Conservation (phyloP, 1,140 invertebrate genomes). For the Drosophila pseudoobscura region DNA sequence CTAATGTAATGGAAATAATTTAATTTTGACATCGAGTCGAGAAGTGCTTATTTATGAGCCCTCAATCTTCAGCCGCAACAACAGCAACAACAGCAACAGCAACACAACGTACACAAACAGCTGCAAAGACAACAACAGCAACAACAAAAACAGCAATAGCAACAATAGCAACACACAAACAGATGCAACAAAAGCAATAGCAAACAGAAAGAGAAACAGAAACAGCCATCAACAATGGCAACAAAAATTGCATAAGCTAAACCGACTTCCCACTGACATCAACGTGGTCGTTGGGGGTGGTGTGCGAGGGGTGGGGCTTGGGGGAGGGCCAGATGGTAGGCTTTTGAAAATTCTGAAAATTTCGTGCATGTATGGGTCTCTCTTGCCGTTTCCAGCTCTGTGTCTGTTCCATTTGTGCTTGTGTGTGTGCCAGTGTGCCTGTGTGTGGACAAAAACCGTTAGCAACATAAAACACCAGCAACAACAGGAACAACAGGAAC, state of each 20-base stretch:
- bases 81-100: conserved; percentile 6
- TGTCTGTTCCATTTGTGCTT: conserved; percentile 9
- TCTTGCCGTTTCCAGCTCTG: background rate
- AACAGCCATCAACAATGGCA: background rate
- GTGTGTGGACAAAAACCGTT: conserved; percentile 53
- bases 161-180: conserved; percentile 9
- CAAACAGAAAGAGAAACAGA: background rate
- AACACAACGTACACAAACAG: background rate
- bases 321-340: no score
- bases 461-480: conserved; percentile 59
- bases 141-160: background rate
- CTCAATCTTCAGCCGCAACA: conserved; percentile 8
- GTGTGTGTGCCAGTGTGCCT: conserved; percentile 24
- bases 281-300: conserved; percentile 6
- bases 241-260: conserved; percentile 40
- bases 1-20: conserved; percentile 79
- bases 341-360: conserved; percentile 51
- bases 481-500: conserved; percentile 20
- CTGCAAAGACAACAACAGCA: conserved; percentile 18
- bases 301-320: background rate
- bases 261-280: conserved; percentile 36
- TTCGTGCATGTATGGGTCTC: conserved; percentile 39
- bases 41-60: conserved; percentile 69
- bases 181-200: conserved; percentile 4
- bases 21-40: conserved; percentile 61